These are phyloP conservation scores for Strix aluco DNA, from an alignment of 2,113 vertebrate genomes.

Conservation along the genomic window DNA sequence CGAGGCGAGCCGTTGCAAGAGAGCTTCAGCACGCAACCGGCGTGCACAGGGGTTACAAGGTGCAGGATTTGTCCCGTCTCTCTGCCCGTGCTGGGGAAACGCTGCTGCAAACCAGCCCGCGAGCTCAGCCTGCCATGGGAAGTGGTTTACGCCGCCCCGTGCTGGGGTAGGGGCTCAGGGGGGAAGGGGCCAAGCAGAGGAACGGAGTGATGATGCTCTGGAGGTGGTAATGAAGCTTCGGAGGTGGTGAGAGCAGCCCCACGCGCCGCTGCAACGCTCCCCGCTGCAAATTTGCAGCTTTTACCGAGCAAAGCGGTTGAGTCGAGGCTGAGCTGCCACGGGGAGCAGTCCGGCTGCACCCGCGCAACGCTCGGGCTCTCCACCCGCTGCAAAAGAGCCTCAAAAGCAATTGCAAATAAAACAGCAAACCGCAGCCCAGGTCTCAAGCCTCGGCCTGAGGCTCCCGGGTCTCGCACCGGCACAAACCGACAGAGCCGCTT, in stretches of 20 bases:
- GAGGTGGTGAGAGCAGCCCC: not conserved
- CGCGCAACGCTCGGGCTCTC: not conserved
- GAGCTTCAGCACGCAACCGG: not conserved
- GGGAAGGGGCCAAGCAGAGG: rapidly evolving
- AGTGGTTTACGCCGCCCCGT: not conserved
- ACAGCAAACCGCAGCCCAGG: rapidly evolving
- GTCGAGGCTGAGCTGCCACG: rapidly evolving
- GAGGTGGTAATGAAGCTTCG: not conserved
- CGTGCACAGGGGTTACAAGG: too few species aligned
- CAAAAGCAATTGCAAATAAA: not conserved
- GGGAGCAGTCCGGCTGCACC: not conserved
- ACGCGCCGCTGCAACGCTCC: rapidly evolving
- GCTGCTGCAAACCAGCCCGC: not conserved
- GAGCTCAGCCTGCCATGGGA: not conserved
- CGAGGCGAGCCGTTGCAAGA: not conserved
- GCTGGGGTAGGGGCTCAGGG: not conserved
- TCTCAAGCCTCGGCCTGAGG: not conserved
- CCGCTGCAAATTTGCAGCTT: not conserved
- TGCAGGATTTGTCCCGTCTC: not conserved
- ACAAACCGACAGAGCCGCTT: rapidly evolving
- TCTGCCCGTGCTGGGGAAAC: not conserved
- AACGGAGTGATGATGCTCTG: not conserved
- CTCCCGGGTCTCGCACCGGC: not conserved
- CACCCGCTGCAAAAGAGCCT: not conserved
- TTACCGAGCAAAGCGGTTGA: rapidly evolving